Conservation (phyloP, 1,140 invertebrate genomes). For the Drosophila equinoxialis region DNA sequence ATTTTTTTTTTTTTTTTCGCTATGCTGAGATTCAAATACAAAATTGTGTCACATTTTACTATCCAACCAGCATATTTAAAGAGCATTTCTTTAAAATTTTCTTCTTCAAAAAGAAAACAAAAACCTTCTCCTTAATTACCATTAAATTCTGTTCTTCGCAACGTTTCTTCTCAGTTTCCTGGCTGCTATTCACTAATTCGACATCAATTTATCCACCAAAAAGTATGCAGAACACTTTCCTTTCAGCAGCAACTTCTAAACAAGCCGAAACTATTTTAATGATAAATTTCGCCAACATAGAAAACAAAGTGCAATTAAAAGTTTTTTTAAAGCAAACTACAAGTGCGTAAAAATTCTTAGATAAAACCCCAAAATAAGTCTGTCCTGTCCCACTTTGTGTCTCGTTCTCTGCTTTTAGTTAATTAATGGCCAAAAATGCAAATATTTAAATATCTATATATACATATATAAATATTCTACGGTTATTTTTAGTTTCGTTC, state of each 20-base stretch:
- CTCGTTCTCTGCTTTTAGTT: slow-evolving; percentile 21
- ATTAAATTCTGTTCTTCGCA: not conserved
- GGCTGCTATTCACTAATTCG: not conserved
- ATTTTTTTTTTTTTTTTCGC: too few species aligned
- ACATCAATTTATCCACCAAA: slow-evolving; percentile 45
- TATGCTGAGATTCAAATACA: too few species aligned
- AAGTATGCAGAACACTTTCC: slow-evolving; percentile 32
- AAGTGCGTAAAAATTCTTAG: slow-evolving; percentile 41
- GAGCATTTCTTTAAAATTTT: too few species aligned
- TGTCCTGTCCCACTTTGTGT: not conserved
- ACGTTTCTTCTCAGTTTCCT: not conserved
- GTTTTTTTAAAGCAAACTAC: slow-evolving; percentile 42
- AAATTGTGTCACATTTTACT: too few species aligned
- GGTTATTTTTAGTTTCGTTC: not conserved
- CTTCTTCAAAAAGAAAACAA: too few species aligned
- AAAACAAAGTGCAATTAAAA: slow-evolving; percentile 68
- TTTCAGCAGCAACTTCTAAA: slow-evolving; percentile 38
- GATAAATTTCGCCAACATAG: slow-evolving; percentile 52
- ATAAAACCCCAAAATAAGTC: slow-evolving; percentile 18
- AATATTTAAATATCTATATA: slow-evolving; percentile 50
- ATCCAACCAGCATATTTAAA: too few species aligned
- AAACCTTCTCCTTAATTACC: slow-evolving; percentile 4
- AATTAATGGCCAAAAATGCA: slow-evolving; percentile 32
- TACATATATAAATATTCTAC: not conserved
- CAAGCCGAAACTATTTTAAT: slow-evolving; percentile 63